Base-by-base conservation (phyloP, 2,797 vertebrate species). In the Aeoliscus strigatus region DNA sequence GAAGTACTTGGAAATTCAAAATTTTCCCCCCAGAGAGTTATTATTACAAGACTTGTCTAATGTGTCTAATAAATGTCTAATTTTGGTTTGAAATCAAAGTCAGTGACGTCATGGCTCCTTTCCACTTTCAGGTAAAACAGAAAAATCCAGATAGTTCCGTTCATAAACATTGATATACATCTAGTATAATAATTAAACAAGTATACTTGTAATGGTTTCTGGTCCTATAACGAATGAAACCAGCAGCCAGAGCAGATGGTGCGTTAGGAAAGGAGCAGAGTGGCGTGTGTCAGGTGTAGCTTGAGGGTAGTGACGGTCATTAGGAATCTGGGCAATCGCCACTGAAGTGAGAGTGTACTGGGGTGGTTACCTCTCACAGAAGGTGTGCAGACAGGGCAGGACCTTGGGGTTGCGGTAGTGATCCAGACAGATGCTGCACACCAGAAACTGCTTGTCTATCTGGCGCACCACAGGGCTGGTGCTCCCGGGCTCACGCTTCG, bases 391-490 rank as follows among this genome's bases (percentile, higher is more conserved):
- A 55, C 94, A 96, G 49, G 93, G 94, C 53, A 96, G 87, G 47
- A 96, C 94, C 80, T 96, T 96, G 71, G 94, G 94, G 75, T 86
- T 92, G 75, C 83, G 77, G 76, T 94, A 97, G 45, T 90, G 91
- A 75, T 97, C 94, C 46, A 96, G 86, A 61, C 94, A 97, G 85
- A 97, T 97, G 84, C 93, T 94, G 88, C 94, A 97, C 37, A 97
- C 89, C 75, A 97, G 89, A 68, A 97, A 97, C 85, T 97, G 94
- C 47, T 96, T 93, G 88, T 96, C 93, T 80, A 97, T 96, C 71
- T 95, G 93, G 63, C 91, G 90, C 57, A 95, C 93, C 79, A 94
- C 93, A 1, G 93, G 94, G 75, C 93, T 94, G 77, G 91, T 86
- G 75, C 88, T 87, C 57, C 90, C 90, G 13, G 87, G 83, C 62